Base-by-base conservation (phyloP, 2,888 invertebrate species). In the Gonocerus acuteangulatus region DNA sequence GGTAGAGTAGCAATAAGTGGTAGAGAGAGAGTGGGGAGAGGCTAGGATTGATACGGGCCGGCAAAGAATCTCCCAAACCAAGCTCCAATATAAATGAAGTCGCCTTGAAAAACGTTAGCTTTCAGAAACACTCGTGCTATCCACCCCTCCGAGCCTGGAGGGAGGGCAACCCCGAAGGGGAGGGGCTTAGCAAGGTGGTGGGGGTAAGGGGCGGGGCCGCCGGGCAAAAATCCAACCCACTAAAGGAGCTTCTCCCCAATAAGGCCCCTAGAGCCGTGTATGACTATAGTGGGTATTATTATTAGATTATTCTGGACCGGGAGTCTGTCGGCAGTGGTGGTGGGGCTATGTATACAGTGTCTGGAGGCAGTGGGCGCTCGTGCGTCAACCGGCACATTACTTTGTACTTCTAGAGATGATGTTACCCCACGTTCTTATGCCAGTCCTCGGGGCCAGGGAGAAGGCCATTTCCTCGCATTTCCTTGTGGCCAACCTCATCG, bases 281-380 rank as follows among this genome's bases (percentile, higher is more conserved):
- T 67, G 67, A 67, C 65, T 67, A 67, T 67, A 67, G 66, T 66
- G 63, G 57, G 61, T 66, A 62, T 65, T 65, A 63, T 64, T 66
- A 66, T 67, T 67, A 67, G 67, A 67, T 64, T 65, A 63, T 65
- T 64, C 66, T 61, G 47, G 57, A 16, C 57, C n/a, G 39, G 39
- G 39, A 39, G 27, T 27, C 27, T 27, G 27, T 27, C 27, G 27
- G 27, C 27, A 27, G 27, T 27, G 49, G 57, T 44, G 57, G 44
- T 57, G 45, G 45, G 58, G 44, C 62, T 56, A 64, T 64, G 64
- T 64, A 64, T 64, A 62, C 62, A 64, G 64, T 64, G 56, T 60
- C 47, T 58, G 51, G 13, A 42, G 23, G 62, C 36, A 27, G 27
- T 27, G 27, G 27, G 27, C 27, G 27, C 27, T 27, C 27, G 27